phyloP scores from a whole-genome alignment of 2,797 vertebrate species.

The Pogoniulus pusillus region DNA sequence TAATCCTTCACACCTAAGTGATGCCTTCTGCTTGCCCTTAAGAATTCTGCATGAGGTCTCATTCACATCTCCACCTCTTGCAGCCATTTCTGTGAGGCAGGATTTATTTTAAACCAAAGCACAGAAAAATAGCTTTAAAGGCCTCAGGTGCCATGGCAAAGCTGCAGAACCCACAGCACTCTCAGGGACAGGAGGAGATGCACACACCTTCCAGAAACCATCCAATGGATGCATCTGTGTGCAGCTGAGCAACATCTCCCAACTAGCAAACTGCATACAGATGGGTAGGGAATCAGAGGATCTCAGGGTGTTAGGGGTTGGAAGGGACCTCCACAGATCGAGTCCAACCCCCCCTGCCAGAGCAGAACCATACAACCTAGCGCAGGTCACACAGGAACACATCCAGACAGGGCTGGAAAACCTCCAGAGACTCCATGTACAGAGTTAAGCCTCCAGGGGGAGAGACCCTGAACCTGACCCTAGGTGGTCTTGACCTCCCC shows the following conservation, averaged over 20 bases:
- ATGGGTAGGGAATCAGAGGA: neutral
- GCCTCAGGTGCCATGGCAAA: neutral
- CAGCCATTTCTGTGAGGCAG: neutral
- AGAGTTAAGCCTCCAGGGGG: no score
- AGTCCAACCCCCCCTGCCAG: no score
- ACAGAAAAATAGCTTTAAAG: neutral
- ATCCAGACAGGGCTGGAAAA: no score
- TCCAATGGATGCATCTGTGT: no score
- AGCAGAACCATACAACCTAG: no score
- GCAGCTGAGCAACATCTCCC: neutral
- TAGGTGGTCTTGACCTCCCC: no score
- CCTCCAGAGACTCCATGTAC: no score
- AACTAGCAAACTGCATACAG: neutral
- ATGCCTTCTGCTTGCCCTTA: neutral
- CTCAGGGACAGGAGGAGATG: rapidly evolving
- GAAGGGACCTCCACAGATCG: no score
- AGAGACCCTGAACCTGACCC: no score
- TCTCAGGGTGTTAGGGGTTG: no score
- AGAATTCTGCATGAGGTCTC: neutral
- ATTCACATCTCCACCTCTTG: neutral
- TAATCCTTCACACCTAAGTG: neutral
- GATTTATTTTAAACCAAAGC: neutral
- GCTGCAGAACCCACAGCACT: neutral
- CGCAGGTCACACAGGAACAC: no score
- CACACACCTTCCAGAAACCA: neutral